phyloP scores from a whole-genome alignment of 2,888 invertebrate species.

The Drosophila lacicola region DNA sequence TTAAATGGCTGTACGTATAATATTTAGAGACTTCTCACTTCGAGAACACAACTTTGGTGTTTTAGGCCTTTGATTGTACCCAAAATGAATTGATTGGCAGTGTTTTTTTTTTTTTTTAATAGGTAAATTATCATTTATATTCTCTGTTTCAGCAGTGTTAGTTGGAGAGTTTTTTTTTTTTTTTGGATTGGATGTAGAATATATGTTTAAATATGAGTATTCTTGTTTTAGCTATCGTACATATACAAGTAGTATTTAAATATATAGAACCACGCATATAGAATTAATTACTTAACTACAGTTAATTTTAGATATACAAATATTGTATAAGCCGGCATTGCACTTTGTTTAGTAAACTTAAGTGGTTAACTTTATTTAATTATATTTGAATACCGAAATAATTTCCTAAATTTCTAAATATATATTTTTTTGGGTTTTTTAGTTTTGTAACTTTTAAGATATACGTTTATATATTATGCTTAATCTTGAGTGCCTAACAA shows the following conservation, averaged over 20 bases:
- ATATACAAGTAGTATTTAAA: conserved; percentile 9
- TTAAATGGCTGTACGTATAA: conserved; percentile 7
- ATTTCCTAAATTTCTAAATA: neutral
- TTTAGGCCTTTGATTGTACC: neutral
- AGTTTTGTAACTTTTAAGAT: neutral
- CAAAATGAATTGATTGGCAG: conserved; percentile 35
- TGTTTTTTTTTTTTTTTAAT: conserved; percentile 19
- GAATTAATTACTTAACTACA: conserved; percentile 12
- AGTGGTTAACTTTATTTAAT: conserved; percentile 10
- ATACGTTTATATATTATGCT: neutral
- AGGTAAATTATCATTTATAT: conserved; percentile 6
- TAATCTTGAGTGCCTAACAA: neutral
- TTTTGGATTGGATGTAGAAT: conserved; percentile 24
- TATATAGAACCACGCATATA: conserved; percentile 17
- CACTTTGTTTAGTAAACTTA: conserved; percentile 43
- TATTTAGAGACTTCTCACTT: conserved; percentile 4
- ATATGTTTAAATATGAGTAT: conserved; percentile 54
- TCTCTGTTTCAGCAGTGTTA: conserved; percentile 18
- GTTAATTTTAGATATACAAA: conserved; percentile 49
- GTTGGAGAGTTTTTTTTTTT: conserved; percentile 11
- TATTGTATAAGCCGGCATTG: conserved; percentile 57
- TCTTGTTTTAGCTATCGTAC: conserved; percentile 38
- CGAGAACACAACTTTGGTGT: conserved; percentile 10
- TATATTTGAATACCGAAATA: conserved; percentile 16
- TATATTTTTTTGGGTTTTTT: conserved; percentile 3